These are phyloP conservation scores for Lepidonotus clava DNA, from an alignment of 2,888 invertebrate genomes.

Conservation along the genomic window DNA sequence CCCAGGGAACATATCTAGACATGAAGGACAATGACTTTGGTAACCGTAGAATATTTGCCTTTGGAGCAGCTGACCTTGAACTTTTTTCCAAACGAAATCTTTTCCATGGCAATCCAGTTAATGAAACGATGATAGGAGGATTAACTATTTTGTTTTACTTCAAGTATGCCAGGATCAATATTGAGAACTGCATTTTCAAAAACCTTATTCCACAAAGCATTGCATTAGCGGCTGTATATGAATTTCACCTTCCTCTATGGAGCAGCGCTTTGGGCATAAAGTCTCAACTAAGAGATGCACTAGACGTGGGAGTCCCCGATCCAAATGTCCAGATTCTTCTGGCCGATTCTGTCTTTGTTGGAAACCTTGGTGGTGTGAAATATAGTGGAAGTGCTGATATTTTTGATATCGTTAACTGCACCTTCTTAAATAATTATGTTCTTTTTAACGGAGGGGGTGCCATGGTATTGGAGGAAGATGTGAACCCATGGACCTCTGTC, in stretches of 20 bases:
- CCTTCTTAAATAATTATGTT: neutral
- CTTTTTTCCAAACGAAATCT: neutral
- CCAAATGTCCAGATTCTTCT: neutral
- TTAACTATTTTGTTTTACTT: neutral
- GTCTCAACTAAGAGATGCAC: neutral
- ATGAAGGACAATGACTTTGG: neutral
- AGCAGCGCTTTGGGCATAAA: neutral
- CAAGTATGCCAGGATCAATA: neutral
- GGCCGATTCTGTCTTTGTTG: neutral
- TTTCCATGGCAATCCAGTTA: neutral
- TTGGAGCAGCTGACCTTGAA: neutral
- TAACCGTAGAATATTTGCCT: neutral
- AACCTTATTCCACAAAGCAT: neutral
- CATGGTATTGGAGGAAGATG: neutral
- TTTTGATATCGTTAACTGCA: neutral
- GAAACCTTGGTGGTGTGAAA: neutral
- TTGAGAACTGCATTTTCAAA: neutral
- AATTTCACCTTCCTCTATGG: neutral
- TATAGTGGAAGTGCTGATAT: neutral
- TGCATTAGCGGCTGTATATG: neutral
- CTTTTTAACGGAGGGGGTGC: neutral
- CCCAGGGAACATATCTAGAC: neutral
- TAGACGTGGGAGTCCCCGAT: too few relatives aligned
- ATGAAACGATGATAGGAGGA: neutral
- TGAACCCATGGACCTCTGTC: neutral